Conservation (phyloP, 2,888 invertebrate species). For the Pyralis farinalis region DNA sequence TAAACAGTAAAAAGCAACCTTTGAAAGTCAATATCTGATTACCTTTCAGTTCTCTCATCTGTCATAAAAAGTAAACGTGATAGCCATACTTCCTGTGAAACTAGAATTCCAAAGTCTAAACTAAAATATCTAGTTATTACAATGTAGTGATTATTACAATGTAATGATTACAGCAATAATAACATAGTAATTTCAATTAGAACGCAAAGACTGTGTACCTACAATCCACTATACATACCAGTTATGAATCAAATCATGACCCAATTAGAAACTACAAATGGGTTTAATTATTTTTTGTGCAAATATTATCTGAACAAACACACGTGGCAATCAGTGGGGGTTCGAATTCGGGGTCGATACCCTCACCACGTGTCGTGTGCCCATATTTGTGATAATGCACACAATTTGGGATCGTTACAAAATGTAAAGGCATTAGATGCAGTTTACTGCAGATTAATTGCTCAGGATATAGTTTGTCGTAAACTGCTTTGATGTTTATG, state of each 20-base stretch:
- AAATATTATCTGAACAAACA: conserved; percentile 36
- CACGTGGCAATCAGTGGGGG: conserved; percentile 46
- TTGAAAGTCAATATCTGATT: no score
- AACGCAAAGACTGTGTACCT: neutral
- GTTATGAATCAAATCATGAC: neutral
- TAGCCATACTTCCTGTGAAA: no score
- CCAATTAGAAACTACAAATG: neutral
- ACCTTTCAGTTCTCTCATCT: no score
- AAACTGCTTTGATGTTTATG: neutral
- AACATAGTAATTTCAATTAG: neutral
- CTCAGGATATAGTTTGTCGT: neutral
- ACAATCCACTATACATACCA: neutral
- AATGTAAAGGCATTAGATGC: no score
- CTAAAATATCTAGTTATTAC: no score
- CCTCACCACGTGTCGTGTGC: conserved; percentile 46
- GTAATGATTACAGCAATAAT: no score
- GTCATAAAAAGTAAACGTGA: no score
- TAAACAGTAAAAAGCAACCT: no score
- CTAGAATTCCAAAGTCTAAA: no score
- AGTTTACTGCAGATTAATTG: neutral
- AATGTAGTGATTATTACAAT: no score
- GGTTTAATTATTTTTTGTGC: conserved; percentile 30
- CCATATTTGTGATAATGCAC: conserved; percentile 34
- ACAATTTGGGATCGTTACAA: no score
- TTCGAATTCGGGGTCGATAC: conserved; percentile 50